Evolutionary conservation across 2,113 vertebrate species (phyloP).

Genomic region (Gnathonemus echidnorhynchus): DNA sequence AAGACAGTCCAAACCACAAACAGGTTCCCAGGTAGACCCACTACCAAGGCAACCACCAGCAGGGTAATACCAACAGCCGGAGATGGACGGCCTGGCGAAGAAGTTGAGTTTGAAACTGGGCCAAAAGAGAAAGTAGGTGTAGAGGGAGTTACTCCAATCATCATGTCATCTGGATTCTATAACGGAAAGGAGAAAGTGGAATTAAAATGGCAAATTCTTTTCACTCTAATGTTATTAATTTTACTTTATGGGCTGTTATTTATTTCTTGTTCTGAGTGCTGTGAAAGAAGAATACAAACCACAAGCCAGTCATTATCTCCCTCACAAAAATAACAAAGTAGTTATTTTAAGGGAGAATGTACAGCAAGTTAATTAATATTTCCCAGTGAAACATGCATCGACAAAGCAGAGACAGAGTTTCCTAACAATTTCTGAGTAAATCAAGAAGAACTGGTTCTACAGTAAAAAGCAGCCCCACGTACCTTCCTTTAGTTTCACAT

Average conservation of each 20-base stretch:
- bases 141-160: not conserved
- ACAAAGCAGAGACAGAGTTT: not conserved
- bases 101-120: not conserved
- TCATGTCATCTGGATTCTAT: not conserved
- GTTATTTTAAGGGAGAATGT: not conserved
- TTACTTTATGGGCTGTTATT: not conserved
- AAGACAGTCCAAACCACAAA: slow-evolving; percentile 59
- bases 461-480: not conserved
- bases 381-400: not conserved
- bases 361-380: not conserved
- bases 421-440: not conserved
- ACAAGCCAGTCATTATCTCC: not conserved
- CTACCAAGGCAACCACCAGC: slow-evolving; percentile 49
- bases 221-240: not conserved
- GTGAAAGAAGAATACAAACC: not conserved
- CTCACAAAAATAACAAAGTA: not conserved
- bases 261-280: not conserved
- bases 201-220: not conserved
- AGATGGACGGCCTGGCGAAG: not conserved
- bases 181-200: not conserved
- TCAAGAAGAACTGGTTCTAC: not conserved
- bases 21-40: slow-evolving; percentile 57
- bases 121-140: not conserved
- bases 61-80: slow-evolving; percentile 36
- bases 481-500: not conserved